A percentile compares a stretch with the other conserved stretches of the same genome.
phyloP scores from a whole-genome alignment of 2,797 vertebrate genomes.

The Ammospiza maritima region DNA sequence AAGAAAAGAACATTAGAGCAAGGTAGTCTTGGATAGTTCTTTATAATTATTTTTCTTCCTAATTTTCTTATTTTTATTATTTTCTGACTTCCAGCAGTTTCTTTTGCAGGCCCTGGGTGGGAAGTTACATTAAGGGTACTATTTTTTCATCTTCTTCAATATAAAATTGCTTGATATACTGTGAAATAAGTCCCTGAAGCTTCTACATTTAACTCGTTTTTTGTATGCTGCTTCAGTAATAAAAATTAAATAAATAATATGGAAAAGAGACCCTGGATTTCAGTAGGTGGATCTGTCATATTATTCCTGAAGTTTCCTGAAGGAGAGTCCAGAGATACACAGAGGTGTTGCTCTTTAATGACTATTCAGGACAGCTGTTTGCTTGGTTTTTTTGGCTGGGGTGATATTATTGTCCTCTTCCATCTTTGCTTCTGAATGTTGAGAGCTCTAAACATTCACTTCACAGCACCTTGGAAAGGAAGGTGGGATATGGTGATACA shows the following conservation, averaged over 20 bases:
- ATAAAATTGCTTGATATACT: constrained; percentile 2
- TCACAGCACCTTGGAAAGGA: background rate
- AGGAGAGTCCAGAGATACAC: background rate
- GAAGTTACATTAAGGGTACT: constrained; percentile 11
- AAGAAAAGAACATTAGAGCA: background rate
- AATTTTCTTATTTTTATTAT: background rate
- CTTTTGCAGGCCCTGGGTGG: background rate
- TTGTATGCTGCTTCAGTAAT: constrained; percentile 17
- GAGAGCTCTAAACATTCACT: background rate
- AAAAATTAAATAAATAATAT: constrained; percentile 13
- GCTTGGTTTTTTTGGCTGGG: background rate
- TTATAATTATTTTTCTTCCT: background rate
- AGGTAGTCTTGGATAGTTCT: background rate
- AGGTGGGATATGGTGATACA: background rate
- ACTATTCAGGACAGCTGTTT: background rate
- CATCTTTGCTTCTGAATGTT: background rate
- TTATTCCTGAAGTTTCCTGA: background rate
- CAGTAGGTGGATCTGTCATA: background rate
- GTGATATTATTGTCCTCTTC: background rate
- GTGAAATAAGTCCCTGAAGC: constrained; percentile 28
- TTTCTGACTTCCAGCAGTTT: background rate
- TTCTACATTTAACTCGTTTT: background rate
- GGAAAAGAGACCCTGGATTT: background rate
- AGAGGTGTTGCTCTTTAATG: background rate
- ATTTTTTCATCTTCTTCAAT: constrained; percentile 25